Evolutionary conservation across 64 coral and sea anemone species (phyloP).

Genomic region (Exaiptasia diaphana): DNA sequence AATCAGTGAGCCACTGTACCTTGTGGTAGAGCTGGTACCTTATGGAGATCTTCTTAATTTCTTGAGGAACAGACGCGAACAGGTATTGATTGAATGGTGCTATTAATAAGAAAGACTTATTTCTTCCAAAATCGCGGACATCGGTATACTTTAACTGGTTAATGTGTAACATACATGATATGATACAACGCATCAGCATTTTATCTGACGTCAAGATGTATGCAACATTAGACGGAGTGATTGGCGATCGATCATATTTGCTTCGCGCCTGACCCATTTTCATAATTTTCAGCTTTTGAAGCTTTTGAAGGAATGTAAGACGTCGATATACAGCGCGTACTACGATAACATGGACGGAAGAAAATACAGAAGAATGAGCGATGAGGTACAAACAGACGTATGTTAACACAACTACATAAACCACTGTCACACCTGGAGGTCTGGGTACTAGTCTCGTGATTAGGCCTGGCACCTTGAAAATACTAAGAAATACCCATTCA

Average conservation of each 20-base stretch:
- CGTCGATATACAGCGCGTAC: not conserved
- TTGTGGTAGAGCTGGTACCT: constrained; percentile 29
- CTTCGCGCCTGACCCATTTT: not conserved
- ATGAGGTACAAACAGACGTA: no score
- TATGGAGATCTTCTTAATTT: constrained; percentile 24
- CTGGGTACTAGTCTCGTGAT: no score
- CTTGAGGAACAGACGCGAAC: constrained; percentile 19
- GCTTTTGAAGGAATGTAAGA: not conserved
- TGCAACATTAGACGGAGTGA: no score
- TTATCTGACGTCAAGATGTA: no score
- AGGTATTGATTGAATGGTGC: constrained; percentile 8
- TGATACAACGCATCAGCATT: no score
- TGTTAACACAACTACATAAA: no score
- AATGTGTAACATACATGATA: not conserved
- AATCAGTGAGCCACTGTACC: constrained; percentile 29
- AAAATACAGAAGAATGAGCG: no score
- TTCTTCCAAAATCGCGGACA: not conserved
- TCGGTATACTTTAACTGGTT: no score
- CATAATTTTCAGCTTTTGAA: not conserved
- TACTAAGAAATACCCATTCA: no score
- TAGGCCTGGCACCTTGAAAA: no score
- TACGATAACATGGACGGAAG: not conserved
- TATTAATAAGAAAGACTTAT: not conserved
- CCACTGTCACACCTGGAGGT: no score
- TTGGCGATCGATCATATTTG: no score